Base-by-base conservation (phyloP, 2,113 vertebrate genomes). In the Arvicanthis niloticus region DNA sequence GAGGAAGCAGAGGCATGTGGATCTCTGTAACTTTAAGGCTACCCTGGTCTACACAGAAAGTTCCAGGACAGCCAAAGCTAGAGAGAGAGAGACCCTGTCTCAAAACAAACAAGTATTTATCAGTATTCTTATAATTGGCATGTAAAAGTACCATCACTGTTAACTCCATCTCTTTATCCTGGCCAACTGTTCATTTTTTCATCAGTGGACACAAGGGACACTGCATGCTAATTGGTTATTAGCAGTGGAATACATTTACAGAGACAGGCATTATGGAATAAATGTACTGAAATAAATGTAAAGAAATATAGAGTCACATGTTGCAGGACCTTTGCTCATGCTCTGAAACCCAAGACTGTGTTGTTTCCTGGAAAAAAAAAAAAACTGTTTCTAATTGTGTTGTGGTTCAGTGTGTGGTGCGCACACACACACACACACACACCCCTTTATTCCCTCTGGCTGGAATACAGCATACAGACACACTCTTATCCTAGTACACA, bases 191-290 rank as follows among this genome's bases (percentile, higher is more conserved):
- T 7, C 21, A 80, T 84, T 60, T 91, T 82, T 78, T 40, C 40
- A 21, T 91, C 86, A 91, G 29, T 76, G 34, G 67, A 95, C 45
- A 77, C 37, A 89, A 11, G 22, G 31, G 19, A 91, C 29, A 87
- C 6, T 93, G 88, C 17, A 53, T 72, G 37, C 62, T 91, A 96
- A 91, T 72, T 45, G 17, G 13, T 90, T 88, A 94, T 80, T 62
- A 85, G 37, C 5, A 94, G n/a, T 76, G 62, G 84, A 75, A 95
- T 68, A 95, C 76, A 22, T 90, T 82, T 95, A 86, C n/a, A 91
- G 81, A 93, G 40, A 82, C 48, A 80, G 84, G 13, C 24, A 86
- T 37, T 86, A 65, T 40, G 34, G 94, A 82, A 45, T 16, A n/a
- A 45, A 2, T 56, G 67, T 92, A 60, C 15, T 88, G 91, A 90